Evolutionary conservation across 2,113 vertebrate species (phyloP).

Genomic region (Andinoacara biseriatus): DNA sequence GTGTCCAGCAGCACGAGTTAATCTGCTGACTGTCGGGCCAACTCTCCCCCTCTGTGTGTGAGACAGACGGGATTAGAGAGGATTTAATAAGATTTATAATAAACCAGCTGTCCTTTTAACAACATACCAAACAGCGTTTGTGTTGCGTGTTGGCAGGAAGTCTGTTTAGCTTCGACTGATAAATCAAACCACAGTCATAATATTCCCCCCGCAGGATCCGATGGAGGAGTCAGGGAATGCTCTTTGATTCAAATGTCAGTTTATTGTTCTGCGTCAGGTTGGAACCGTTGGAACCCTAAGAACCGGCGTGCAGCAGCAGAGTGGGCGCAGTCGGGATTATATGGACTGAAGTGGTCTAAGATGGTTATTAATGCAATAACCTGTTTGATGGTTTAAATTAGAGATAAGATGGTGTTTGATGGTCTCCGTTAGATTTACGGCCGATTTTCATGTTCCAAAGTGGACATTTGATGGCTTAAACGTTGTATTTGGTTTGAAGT

Average conservation of each 20-base stretch:
- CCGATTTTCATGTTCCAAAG: neutral
- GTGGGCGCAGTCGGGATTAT: neutral
- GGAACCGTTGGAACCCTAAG: neutral
- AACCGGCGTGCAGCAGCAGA: neutral
- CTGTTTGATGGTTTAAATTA: neutral
- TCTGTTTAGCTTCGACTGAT: constrained; percentile 54
- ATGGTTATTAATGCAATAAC: neutral
- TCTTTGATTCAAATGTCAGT: neutral
- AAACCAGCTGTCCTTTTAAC: constrained; percentile 24
- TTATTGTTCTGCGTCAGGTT: neutral
- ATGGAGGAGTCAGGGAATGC: constrained; percentile 16
- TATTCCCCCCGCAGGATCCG: neutral
- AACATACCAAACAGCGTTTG: constrained; percentile 21
- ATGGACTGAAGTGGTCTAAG: neutral
- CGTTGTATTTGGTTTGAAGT: neutral
- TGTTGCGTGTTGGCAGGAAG: constrained; percentile 17
- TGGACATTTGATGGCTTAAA: neutral
- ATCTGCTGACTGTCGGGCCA: neutral
- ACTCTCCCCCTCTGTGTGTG: neutral
- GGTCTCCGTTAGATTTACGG: too few relatives aligned
- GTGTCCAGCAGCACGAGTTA: neutral
- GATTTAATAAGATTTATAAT: constrained; percentile 43
- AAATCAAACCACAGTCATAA: constrained; percentile 40
- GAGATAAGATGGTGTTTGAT: neutral
- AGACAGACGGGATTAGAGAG: constrained; percentile 14